phyloP scores from a whole-genome alignment of 2,888 invertebrate genomes.

The Aelia acuminata region DNA sequence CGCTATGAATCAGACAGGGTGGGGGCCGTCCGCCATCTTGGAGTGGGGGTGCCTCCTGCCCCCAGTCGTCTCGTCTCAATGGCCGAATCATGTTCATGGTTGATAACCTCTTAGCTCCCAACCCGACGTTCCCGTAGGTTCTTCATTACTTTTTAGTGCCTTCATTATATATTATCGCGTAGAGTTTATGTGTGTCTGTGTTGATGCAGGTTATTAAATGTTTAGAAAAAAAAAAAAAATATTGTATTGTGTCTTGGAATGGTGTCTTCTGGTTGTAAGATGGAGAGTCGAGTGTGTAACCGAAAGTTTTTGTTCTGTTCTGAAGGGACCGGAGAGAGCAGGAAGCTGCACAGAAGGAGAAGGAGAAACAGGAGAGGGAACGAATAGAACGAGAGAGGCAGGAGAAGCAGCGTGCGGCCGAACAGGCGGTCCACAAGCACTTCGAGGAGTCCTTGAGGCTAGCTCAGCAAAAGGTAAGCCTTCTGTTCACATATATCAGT shows the following conservation, averaged over 20 bases:
- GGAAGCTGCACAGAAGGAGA: conserved; percentile 71
- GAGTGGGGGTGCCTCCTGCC: conserved; percentile 56
- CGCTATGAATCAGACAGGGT: conserved; percentile 51
- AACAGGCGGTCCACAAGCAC: conserved; percentile 86
- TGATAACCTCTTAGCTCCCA: conserved; percentile 64
- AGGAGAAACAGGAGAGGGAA: conserved; percentile 68
- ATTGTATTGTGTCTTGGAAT: background rate
- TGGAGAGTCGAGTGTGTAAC: conserved; percentile 50
- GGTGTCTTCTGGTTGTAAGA: background rate
- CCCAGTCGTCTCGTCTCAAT: conserved; percentile 59
- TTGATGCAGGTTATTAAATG: background rate
- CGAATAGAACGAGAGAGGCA: conserved; percentile 72
- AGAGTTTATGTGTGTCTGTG: conserved; percentile 26
- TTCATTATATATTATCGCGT: conserved; percentile 20
- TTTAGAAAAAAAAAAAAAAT: background rate
- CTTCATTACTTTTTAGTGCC: conserved; percentile 32
- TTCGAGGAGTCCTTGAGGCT: conserved; percentile 87
- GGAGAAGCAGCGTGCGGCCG: conserved; percentile 75
- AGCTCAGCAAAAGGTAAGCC: conserved; percentile 81
- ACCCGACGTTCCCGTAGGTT: conserved; percentile 63
- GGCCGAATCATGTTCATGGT: conserved; percentile 64
- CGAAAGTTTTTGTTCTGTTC: conserved; percentile 61
- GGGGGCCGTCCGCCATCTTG: conserved; percentile 58
- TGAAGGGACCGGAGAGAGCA: conserved; percentile 78
- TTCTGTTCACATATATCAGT: too few relatives aligned